Evolutionary conservation across 2,888 invertebrate genomes (phyloP).

Genomic region (Caenorhabditis sp.): DNA sequence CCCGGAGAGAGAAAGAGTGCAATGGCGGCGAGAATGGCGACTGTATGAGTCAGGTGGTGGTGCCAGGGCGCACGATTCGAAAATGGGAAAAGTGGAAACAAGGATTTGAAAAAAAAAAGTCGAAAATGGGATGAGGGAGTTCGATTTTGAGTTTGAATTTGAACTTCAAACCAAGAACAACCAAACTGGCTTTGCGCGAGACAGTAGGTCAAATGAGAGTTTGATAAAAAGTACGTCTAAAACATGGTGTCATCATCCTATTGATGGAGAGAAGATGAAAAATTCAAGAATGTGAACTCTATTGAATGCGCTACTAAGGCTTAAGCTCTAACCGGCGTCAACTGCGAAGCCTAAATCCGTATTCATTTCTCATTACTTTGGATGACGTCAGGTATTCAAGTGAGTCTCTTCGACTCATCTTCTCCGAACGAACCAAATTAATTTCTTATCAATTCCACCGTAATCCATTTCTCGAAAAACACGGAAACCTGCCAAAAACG

Average conservation of each 20-base stretch:
- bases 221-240: too few species aligned
- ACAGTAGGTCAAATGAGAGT: too few species aligned
- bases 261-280: too few species aligned
- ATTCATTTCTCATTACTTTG: not conserved
- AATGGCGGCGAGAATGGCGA: not conserved
- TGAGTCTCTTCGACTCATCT: slow-evolving; percentile 11
- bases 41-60: slow-evolving; percentile 49
- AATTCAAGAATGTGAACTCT: not conserved
- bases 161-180: too few species aligned
- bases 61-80: not conserved
- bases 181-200: too few species aligned
- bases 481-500: slow-evolving; percentile 50
- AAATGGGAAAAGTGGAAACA: not conserved
- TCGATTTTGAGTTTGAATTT: too few species aligned
- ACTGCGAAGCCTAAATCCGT: too few species aligned
- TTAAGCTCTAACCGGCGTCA: not conserved
- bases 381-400: slow-evolving; percentile 45
- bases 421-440: slow-evolving; percentile 1
- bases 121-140: slow-evolving; percentile 5
- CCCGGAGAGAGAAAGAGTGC: slow-evolving; percentile 7
- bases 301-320: not conserved
- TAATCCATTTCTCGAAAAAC: slow-evolving; percentile 34
- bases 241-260: too few species aligned
- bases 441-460: slow-evolving; percentile 26
- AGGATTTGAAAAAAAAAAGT: not conserved